phyloP scores from a whole-genome alignment of 1,140 invertebrate genomes.

The Pomacea maculata region DNA sequence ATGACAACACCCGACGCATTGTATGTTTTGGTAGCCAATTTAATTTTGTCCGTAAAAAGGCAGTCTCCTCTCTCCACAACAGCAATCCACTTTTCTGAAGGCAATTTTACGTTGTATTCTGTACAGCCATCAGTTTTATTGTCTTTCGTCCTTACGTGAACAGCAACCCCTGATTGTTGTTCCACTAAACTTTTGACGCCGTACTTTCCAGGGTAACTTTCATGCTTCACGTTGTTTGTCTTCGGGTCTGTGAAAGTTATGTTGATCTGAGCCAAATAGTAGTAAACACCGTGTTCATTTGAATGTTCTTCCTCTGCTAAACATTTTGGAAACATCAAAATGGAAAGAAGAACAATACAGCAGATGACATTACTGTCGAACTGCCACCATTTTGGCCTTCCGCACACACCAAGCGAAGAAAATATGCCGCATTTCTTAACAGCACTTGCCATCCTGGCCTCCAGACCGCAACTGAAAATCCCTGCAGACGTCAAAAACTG shows the following conservation, averaged over 20 bases:
- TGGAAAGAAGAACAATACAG: conserved; percentile 5
- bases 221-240: conserved; percentile 6
- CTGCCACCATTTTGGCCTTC: conserved; percentile 16
- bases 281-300: not conserved
- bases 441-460: too few relatives aligned
- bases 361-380: not conserved
- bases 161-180: conserved; percentile 17
- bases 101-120: conserved; percentile 21
- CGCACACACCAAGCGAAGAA: too few relatives aligned
- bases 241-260: conserved; percentile 16
- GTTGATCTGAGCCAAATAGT: conserved; percentile 21
- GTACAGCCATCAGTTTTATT: conserved; percentile 28
- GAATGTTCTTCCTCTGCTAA: conserved; percentile 1
- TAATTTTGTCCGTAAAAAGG: conserved; percentile 35
- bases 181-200: conserved; percentile 23
- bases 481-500: too few relatives aligned
- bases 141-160: conserved; percentile 20
- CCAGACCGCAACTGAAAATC: too few relatives aligned
- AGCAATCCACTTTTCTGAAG: conserved; percentile 35
- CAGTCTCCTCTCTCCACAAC: conserved; percentile 37
- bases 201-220: conserved; percentile 23
- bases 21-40: conserved; percentile 28
- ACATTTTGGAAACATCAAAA: conserved; percentile 10
- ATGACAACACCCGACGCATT: conserved; percentile 39
- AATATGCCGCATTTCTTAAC: too few relatives aligned